Conservation (phyloP, 2,888 invertebrate species). For the Timema cristinae region DNA sequence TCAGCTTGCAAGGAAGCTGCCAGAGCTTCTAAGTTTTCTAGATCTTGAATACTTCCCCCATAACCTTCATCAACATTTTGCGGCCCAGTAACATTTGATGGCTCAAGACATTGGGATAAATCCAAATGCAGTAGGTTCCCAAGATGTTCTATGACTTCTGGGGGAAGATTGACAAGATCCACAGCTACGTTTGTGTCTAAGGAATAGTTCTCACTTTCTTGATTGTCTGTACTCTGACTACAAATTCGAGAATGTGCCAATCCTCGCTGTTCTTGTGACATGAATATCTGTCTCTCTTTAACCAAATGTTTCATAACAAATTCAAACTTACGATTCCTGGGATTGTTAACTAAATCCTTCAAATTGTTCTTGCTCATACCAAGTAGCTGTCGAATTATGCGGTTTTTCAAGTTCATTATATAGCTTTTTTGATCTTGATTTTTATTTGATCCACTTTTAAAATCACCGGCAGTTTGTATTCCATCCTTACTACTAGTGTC, state of each 20-base stretch:
- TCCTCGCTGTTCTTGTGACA: conserved; percentile 26
- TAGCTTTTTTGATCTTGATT: too few relatives aligned
- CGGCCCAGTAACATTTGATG: background rate
- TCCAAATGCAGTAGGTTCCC: conserved; percentile 26
- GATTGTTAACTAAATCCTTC: conserved; percentile 30
- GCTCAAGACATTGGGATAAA: conserved; percentile 16
- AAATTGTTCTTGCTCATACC: conserved; percentile 28
- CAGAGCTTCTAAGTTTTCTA: conserved; percentile 7
- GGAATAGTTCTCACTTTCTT: conserved; percentile 15
- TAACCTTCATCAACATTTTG: conserved; percentile 2
- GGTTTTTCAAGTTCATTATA: conserved; percentile 17
- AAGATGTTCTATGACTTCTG: conserved; percentile 28
- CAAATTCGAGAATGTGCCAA: conserved; percentile 26
- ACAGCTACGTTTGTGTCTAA: conserved; percentile 27
- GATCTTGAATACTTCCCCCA: conserved; percentile 2
- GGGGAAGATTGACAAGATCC: conserved; percentile 25
- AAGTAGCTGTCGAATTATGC: conserved; percentile 27
- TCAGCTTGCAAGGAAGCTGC: conserved; percentile 1
- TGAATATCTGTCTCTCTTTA: conserved; percentile 27
- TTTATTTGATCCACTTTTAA: too few relatives aligned
- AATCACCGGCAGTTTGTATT: too few relatives aligned
- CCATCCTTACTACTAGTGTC: too few relatives aligned
- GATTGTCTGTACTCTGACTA: conserved; percentile 16
- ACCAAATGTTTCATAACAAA: conserved; percentile 30
- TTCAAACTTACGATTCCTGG: conserved; percentile 28